A percentile compares a stretch with the other conserved stretches of the same genome.
phyloP scores from a whole-genome alignment of 2,797 vertebrate species.

The Siniperca undulata region DNA sequence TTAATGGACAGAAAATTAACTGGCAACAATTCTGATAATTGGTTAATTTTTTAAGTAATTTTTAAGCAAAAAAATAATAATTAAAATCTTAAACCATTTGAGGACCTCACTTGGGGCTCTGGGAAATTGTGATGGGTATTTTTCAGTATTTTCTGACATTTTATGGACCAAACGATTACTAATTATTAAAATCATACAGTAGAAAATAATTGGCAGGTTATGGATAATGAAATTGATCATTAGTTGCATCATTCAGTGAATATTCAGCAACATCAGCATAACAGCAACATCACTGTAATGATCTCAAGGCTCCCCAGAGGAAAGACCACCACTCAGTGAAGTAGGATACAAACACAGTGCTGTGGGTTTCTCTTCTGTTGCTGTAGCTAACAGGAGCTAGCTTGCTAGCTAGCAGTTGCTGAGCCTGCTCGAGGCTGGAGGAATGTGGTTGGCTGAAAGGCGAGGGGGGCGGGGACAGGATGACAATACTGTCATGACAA shows the following conservation, averaged over 20 bases:
- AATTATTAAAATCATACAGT: neutral
- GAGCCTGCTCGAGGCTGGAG: neutral
- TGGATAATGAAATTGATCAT: neutral
- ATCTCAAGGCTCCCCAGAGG: neutral
- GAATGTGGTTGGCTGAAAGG: slow-evolving; percentile 16
- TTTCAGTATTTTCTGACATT: neutral
- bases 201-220: neutral
- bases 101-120: neutral
- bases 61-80: neutral
- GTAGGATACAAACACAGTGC: neutral
- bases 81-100: neutral
- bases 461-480: neutral
- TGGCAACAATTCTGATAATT: neutral
- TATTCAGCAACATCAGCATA: neutral
- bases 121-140: neutral
- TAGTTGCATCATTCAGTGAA: neutral
- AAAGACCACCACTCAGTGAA: neutral
- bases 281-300: neutral
- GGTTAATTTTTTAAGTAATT: neutral
- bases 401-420: no score
- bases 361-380: neutral
- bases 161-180: neutral
- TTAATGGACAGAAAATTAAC: neutral
- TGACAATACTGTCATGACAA: neutral
- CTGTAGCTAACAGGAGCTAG: neutral